Evolutionary conservation across 2,113 vertebrate genomes (phyloP), one percentile per base, ranked within the genome.

Genomic region (Holacanthus passer): DNA sequence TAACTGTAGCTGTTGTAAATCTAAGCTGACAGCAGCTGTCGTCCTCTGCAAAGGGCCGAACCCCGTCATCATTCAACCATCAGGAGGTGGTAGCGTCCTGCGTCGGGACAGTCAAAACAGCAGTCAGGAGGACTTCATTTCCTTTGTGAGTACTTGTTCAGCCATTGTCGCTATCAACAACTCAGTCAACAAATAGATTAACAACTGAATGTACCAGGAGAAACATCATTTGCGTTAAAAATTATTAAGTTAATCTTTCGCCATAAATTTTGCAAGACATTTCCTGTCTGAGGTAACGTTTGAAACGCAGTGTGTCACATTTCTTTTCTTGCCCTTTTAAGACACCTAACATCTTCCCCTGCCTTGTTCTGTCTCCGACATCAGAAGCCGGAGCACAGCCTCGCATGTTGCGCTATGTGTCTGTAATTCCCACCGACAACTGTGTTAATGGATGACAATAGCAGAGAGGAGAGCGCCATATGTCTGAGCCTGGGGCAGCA

Each of bases 391-490:
- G 62, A 88, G 82, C 90, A 69, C 65, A 86, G 86, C 73, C 84
- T 84, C 17, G 81, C 89, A 77, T 90, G 89, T 89, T 91, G 88
- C 82, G 77, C 80, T 78, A 50, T 84, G 91, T 87, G 91, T 88
- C 86, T 77, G 75, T 94, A 94, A 94, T 95, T 94, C 90, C 89
- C 88, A 87, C 78, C 93, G 95, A 95, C 95, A 96, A 94, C 91
- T 92, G 93, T 94, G 94, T 94, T 95, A 94, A 95, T 95, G 93
- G 94, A 93, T 91, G 92, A 94, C 92, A 95, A 95, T 92, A 90
- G 92, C 86, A 85, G 85, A 90, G 86, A 88, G 89, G 85, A 86
- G 93, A 87, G 80, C 90, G 83, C 94, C 94, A 94, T 94, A 95
- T 95, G 93, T 91, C 82, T 89, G 79, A 88, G 93, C 94, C 93